Evolutionary conservation across 2,888 invertebrate species (phyloP).

Genomic region (Nomada ruficornis): DNA sequence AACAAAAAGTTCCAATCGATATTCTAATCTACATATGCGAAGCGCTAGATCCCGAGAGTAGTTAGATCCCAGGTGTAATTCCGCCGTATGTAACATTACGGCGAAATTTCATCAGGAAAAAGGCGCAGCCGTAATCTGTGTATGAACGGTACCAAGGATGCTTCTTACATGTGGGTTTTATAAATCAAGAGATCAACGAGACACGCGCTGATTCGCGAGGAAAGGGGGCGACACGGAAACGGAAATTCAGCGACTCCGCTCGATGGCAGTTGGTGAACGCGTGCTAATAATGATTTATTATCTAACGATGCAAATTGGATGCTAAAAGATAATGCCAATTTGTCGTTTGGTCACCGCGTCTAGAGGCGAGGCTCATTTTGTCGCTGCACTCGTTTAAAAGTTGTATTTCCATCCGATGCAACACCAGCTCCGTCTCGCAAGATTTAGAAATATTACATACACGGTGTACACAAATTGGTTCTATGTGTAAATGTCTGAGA

Average conservation of each 20-base stretch:
- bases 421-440: too few species aligned
- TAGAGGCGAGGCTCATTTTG: slow-evolving; percentile 5
- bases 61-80: not conserved
- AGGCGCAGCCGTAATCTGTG: not conserved
- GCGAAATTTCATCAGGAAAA: slow-evolving; percentile 37
- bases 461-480: not conserved
- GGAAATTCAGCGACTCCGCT: not conserved
- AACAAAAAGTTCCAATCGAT: not conserved
- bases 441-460: not conserved
- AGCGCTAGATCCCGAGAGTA: too few species aligned
- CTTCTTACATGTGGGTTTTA: too few species aligned
- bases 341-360: slow-evolving; percentile 37
- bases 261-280: not conserved
- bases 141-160: slow-evolving; percentile 2
- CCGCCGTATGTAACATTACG: slow-evolving; percentile 5
- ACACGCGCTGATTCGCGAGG: slow-evolving; percentile 4
- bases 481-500: too few species aligned
- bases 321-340: slow-evolving; percentile 37
- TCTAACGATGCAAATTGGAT: not conserved
- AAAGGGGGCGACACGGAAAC: slow-evolving; percentile 25
- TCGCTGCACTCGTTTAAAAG: not conserved
- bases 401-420: not conserved
- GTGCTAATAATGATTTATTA: slow-evolving; percentile 2
- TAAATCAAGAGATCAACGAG: too few species aligned
- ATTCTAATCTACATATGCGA: slow-evolving; percentile 3